Evolutionary conservation across 23 tunicate species (phyloP), one percentile per base, ranked within the genome.

Genomic region (Halocynthia aurantium): DNA sequence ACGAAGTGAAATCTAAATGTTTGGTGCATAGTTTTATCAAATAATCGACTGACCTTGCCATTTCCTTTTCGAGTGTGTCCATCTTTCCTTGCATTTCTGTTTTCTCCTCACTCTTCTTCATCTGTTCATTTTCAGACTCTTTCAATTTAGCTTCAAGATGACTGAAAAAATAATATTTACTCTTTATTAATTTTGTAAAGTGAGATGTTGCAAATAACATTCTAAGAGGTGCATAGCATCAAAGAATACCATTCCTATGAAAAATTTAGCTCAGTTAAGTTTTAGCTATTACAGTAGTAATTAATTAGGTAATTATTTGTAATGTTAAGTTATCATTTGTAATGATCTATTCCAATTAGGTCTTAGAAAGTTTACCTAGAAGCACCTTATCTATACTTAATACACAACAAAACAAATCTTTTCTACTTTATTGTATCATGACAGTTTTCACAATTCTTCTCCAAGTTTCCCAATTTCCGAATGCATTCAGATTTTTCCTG

Each of bases 401-500:
- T 31, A 31, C 44, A 31, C 44, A 31, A 4, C 44, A 0, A 31
- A 31, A 0, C 4, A 31, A 31, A 4, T 31, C 44, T 31, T n/a
- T n/a, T n/a, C n/a, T 65, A 65, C 70, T 49, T 65, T 65, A 65
- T 65, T 65, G 70, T 65, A 5, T 15, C 1, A 40, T 65, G 17
- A 11, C 70, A 5, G 6, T 5, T 10, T 65, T 65, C 31, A 10
- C 31, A 49, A 9, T 65, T 2, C 19, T 65, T 65, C 2, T 65
- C 17, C 70, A 65, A 65, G 22, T 31, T 31, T 31, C 4, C 44
- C 44, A 31, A 31, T 31, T 31, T 31, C 4, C 1, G 44, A 31
- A 31, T 31, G 44, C 44, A 31, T 31, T 31, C 44, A 31, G 44
- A 31, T 31, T 31, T 31, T 31, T 31, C 44, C 44, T 31, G 44